Evolutionary conservation across 2,888 invertebrate species (phyloP), one percentile per base, ranked within the genome.

Genomic region (Dryadula phaetusa): DNA sequence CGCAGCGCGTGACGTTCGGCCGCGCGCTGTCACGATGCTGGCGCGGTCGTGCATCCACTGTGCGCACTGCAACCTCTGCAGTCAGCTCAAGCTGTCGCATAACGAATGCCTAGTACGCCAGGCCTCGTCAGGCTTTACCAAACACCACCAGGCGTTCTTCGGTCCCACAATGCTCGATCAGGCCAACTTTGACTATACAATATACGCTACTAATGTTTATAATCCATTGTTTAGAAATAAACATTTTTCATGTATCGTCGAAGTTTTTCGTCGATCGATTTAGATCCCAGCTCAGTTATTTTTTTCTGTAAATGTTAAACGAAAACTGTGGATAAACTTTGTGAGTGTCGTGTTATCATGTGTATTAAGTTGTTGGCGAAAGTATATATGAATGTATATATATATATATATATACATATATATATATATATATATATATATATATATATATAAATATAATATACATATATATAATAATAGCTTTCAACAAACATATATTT

Each of bases 1-100:
- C 66, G 54, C 65, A 53, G 52, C 60, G 68, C 66, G 54, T 67
- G 67, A 62, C 65, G 65, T 46, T 28, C 52, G 44, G 52, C 49
- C 28, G 62, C 64, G 62, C 44, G 28, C 32, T 42, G 62, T 46
- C 62, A 62, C 64, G 47, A 54, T 16, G 28, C 47, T 7, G 47
- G 42, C 53, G 42, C 40, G 46, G 60, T 61, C 66, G 63, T 47
- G 60, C 44, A 12, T 37, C 37, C 37, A 37, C 37, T 3, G 12
- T 12, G 12, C 37, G 12, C 37, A 32, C 7, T 12, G 6, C 28
- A 28, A n/a, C 28, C 28, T 3, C 12, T 12, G 37, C 37, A 37
- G 12, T 12, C 37, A 37, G 37, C 37, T 12, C 12, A 37, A 37
- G 37, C 37, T 37, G 37, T 10, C 1, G 37, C 10, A 12, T 12